These are phyloP conservation scores for Coreius guichenoti DNA, from an alignment of 2,797 vertebrate genomes.

Conservation along the genomic window DNA sequence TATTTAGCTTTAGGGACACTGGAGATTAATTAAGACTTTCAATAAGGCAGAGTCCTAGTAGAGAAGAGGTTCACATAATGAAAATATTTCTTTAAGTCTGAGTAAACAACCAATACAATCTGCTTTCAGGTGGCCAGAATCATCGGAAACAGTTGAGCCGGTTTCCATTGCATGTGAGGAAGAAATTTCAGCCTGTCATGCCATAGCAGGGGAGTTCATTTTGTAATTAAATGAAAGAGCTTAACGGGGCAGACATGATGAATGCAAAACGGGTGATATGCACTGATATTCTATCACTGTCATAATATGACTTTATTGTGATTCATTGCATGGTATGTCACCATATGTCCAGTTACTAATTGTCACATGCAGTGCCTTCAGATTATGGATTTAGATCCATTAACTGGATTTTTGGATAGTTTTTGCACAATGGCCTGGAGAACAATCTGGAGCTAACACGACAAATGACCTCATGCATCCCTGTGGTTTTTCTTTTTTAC, in stretches of 20 bases:
- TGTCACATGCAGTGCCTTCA: neutral
- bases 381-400: neutral
- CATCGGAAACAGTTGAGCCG: slow-evolving; percentile 53
- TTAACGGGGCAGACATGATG: neutral
- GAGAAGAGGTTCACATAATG: neutral
- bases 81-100: slow-evolving; percentile 5
- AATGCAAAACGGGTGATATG: neutral
- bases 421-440: neutral
- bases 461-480: neutral
- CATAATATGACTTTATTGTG: slow-evolving; percentile 1
- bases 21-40: slow-evolving; percentile 17
- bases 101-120: slow-evolving; percentile 16
- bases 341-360: neutral
- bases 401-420: neutral
- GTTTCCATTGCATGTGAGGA: slow-evolving; percentile 54
- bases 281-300: slow-evolving; percentile 5
- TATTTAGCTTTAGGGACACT: slow-evolving; percentile 25
- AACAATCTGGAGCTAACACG: neutral
- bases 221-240: neutral
- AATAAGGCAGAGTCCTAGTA: neutral
- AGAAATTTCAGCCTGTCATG: slow-evolving; percentile 60
- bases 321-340: neutral
- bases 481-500: neutral
- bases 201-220: slow-evolving; percentile 46
- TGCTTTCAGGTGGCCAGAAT: slow-evolving; percentile 50